Percentiles rank a stretch among this genome's conserved stretches.
Conservation (phyloP, 2,888 invertebrate species). For the Margaritifera margaritifera region DNA sequence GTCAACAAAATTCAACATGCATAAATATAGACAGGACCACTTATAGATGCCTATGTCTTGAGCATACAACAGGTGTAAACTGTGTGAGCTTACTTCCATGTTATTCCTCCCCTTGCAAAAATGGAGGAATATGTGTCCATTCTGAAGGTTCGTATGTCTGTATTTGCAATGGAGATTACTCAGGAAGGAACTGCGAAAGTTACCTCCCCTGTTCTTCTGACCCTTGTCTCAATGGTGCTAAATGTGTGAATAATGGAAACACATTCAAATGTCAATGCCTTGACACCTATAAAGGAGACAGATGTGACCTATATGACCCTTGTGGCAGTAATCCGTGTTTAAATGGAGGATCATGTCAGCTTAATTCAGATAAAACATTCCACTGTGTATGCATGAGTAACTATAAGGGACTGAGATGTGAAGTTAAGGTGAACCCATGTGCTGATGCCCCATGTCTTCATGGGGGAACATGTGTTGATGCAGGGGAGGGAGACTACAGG, state of each 20-base stretch:
- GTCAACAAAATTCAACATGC: constrained; percentile 57
- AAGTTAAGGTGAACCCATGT: constrained; percentile 51
- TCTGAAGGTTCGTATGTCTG: constrained; percentile 3
- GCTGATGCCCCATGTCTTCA: constrained; percentile 58
- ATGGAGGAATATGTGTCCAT: constrained; percentile 36
- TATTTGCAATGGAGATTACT: neutral
- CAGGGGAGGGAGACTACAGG: constrained; percentile 15
- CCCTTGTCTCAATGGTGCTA: constrained; percentile 53
- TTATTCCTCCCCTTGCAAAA: constrained; percentile 36
- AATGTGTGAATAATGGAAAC: constrained; percentile 60
- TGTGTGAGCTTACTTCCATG: constrained; percentile 47
- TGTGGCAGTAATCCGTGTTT: constrained; percentile 46
- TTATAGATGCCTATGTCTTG: constrained; percentile 48
- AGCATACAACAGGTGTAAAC: constrained; percentile 36
- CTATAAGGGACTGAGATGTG: constrained; percentile 44
- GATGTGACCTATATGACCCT: constrained; percentile 34
- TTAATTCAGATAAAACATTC: constrained; percentile 26
- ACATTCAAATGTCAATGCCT: constrained; percentile 49
- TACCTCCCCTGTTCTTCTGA: constrained; percentile 42
- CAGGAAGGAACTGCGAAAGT: constrained; percentile 33
- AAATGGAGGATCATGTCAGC: constrained; percentile 39
- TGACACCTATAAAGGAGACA: constrained; percentile 40
- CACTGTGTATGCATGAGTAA: constrained; percentile 35
- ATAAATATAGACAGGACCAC: constrained; percentile 6
- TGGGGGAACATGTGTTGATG: constrained; percentile 37